Evolutionary conservation across 2,797 vertebrate species (phyloP).

Genomic region (Peromyscus eremicus): DNA sequence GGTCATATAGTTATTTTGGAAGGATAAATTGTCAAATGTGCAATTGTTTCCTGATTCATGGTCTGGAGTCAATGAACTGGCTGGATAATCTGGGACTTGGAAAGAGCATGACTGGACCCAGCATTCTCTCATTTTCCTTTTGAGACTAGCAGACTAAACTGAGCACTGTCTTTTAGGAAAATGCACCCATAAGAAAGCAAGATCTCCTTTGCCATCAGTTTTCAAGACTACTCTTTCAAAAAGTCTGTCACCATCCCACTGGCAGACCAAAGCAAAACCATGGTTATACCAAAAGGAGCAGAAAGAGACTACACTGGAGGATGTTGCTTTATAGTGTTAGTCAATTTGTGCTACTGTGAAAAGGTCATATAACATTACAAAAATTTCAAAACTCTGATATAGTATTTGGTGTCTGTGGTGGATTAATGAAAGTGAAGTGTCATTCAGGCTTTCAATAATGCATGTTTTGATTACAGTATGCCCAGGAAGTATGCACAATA

Average conservation of each 20-base stretch:
- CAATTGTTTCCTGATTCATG: too few species aligned
- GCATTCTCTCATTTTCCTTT: not conserved
- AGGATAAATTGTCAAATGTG: too few species aligned
- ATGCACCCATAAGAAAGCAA: not conserved
- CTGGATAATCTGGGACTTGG: too few species aligned
- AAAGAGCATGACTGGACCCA: too few species aligned
- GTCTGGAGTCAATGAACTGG: too few species aligned
- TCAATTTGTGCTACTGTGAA: not conserved
- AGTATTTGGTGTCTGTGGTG: not conserved
- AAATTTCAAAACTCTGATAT: not conserved
- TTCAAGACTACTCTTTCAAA: not conserved
- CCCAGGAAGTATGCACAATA: slow-evolving; percentile 49
- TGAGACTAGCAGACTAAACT: not conserved
- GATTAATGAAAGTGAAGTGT: slow-evolving; percentile 31
- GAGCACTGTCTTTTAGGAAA: not conserved
- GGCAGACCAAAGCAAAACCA: not conserved
- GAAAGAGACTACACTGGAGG: not conserved
- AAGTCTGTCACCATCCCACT: not conserved
- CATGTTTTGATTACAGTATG: slow-evolving; percentile 30
- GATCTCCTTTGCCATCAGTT: not conserved
- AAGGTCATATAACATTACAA: not conserved
- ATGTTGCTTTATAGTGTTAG: slow-evolving; percentile 28
- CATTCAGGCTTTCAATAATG: not conserved
- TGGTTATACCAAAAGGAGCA: not conserved
- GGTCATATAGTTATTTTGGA: too few species aligned